phyloP scores from a whole-genome alignment of 2,797 vertebrate species.

The Muscicapa comitata region DNA sequence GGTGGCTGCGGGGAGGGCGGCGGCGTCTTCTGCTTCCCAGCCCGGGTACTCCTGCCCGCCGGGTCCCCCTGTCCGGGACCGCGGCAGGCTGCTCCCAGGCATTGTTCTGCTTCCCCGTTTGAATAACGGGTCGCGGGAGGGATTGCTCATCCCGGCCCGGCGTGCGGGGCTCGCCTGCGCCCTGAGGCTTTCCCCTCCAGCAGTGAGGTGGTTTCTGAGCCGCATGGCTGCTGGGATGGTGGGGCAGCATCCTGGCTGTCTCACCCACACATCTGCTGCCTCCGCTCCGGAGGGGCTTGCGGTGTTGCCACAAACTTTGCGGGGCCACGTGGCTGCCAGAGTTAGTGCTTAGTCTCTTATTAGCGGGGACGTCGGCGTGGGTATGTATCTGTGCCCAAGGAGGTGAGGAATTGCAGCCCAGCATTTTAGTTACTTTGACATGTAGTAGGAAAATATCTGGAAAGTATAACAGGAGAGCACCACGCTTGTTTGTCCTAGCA shows the following conservation, averaged over 20 bases:
- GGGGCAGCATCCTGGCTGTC: neutral
- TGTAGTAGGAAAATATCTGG: accelerated
- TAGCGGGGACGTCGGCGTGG: accelerated
- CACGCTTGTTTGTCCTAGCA: no score
- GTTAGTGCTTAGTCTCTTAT: accelerated
- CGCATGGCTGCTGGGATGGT: accelerated
- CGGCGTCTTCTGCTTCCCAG: neutral
- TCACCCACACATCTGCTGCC: accelerated
- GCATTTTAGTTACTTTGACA: neutral
- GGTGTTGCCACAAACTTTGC: accelerated
- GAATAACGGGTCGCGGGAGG: conserved; percentile 10
- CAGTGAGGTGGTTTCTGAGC: neutral
- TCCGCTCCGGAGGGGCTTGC: accelerated
- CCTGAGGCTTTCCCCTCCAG: neutral
- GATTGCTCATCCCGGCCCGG: neutral
- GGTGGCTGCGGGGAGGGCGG: neutral
- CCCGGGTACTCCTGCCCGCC: no score
- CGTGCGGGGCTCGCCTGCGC: neutral
- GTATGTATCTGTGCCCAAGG: accelerated
- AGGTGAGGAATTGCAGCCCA: neutral
- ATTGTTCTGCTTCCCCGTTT: neutral
- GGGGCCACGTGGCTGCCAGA: accelerated
- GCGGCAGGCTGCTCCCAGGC: neutral
- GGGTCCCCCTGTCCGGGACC: no score
- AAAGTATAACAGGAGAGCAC: neutral